Conservation (phyloP, 2,113 vertebrate species). For the Dicaeum eximium region DNA sequence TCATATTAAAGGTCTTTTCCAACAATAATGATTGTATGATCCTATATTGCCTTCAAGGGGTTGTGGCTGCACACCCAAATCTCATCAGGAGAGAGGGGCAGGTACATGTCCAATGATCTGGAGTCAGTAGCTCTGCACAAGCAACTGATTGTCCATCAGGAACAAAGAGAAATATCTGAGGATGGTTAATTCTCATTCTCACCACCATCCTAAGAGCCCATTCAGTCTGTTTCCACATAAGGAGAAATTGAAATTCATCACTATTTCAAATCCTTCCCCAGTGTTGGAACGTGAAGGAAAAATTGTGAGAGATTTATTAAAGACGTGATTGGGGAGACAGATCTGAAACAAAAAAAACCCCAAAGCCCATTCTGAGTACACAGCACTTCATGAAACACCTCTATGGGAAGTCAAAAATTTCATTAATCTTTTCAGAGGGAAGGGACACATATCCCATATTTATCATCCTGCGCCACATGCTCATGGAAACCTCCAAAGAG, state of each 20-base stretch:
- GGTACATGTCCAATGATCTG: accelerated
- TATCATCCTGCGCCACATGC: background rate
- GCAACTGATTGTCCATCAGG: background rate
- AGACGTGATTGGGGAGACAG: background rate
- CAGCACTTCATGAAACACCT: background rate
- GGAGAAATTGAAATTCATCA: background rate
- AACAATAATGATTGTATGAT: background rate
- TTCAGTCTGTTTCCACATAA: background rate
- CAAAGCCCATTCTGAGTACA: background rate
- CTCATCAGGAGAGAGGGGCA: background rate
- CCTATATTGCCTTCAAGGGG: accelerated
- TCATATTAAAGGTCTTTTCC: background rate
- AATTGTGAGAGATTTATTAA: background rate
- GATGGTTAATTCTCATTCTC: background rate
- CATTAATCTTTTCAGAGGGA: background rate
- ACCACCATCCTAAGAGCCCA: background rate
- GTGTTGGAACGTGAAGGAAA: background rate
- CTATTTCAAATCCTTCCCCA: background rate
- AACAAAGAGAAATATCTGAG: background rate
- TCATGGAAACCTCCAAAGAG: background rate
- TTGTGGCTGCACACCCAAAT: background rate
- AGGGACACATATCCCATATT: background rate
- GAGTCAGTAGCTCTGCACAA: background rate
- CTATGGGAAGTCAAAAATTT: background rate
- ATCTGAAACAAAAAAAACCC: background rate